Evolutionary conservation across 2,888 invertebrate species (phyloP).

Genomic region (Drosophila eohydei): DNA sequence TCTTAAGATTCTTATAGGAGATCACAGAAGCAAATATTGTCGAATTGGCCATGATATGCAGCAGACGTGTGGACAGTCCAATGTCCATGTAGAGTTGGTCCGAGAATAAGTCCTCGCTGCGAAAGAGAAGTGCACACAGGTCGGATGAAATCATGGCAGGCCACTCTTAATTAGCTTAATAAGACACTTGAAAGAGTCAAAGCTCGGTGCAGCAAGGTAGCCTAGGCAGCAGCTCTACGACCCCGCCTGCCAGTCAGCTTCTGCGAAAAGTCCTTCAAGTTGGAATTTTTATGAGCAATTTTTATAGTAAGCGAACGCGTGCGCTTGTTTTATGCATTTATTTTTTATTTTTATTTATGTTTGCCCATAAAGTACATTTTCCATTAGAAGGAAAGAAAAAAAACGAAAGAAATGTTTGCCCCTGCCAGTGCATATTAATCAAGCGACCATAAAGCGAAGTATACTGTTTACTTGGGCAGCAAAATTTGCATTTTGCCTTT

Average conservation of each 20-base stretch:
- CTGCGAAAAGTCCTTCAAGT: constrained; percentile 33
- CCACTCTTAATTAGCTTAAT: constrained; percentile 66
- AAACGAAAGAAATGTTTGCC: constrained; percentile 18
- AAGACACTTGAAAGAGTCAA: constrained; percentile 58
- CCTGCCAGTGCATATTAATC: constrained; percentile 61
- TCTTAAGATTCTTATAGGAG: constrained; percentile 84
- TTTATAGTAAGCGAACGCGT: constrained; percentile 48
- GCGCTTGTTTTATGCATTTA: constrained; percentile 55
- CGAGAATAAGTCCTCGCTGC: constrained; percentile 84
- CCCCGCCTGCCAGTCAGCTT: neutral
- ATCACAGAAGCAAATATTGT: constrained; percentile 85
- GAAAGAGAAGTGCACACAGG: constrained; percentile 30
- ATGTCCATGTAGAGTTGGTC: constrained; percentile 85
- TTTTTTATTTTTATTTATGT: constrained; percentile 59
- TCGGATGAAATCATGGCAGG: constrained; percentile 35
- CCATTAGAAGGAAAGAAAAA: constrained; percentile 56
- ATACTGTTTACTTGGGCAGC: constrained; percentile 50
- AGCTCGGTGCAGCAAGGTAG: constrained; percentile 16
- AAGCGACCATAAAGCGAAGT: constrained; percentile 63
- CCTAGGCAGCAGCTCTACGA: too few species aligned
- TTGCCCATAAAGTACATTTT: constrained; percentile 69
- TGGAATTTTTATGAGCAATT: constrained; percentile 61
- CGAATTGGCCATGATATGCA: constrained; percentile 83
- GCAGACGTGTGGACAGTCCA: constrained; percentile 79
- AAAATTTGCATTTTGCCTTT: constrained; percentile 66